A percentile compares a stretch with the other conserved stretches of the same genome.
These are phyloP conservation scores for Oncorhynchus tshawytscha DNA, from an alignment of 2,113 vertebrate genomes.

Conservation along the genomic window DNA sequence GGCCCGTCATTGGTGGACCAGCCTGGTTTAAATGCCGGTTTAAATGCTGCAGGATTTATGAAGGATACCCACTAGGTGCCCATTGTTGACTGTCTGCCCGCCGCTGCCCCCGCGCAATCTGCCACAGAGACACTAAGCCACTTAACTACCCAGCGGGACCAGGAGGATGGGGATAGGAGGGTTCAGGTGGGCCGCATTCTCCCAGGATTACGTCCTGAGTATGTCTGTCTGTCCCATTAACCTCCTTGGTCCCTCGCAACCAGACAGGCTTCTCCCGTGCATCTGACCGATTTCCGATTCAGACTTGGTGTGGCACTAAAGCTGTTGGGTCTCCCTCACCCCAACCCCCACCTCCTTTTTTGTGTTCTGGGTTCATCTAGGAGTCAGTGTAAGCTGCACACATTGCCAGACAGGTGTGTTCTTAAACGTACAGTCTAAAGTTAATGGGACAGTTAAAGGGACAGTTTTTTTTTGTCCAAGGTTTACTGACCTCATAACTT, in stretches of 20 bases:
- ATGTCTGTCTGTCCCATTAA: no score
- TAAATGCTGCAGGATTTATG: conserved; percentile 66
- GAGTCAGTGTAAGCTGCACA: neutral
- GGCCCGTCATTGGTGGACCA: conserved; percentile 33
- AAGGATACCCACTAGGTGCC: conserved; percentile 60
- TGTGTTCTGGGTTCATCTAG: conserved; percentile 12
- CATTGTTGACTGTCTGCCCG: conserved; percentile 65
- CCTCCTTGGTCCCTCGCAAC: no score
- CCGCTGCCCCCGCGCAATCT: conserved; percentile 54
- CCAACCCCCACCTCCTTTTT: neutral
- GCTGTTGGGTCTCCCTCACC: no score
- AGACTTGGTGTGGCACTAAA: no score
- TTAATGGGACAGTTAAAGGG: neutral
- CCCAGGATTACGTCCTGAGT: no score
- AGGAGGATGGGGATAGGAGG: neutral
- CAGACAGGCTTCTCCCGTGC: no score
- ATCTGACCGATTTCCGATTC: no score
- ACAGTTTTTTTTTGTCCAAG: no score
- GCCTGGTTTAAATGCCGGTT: conserved; percentile 47
- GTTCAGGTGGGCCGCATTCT: no score
- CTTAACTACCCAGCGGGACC: conserved; percentile 47
- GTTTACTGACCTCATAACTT: no score
- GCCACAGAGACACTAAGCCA: conserved; percentile 49
- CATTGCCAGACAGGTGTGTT: neutral
- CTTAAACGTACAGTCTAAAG: neutral